A percentile compares a stretch with the other conserved stretches of the same genome.
Evolutionary conservation across 2,797 vertebrate genomes (phyloP).

Genomic region (Cottoperca gobio): DNA sequence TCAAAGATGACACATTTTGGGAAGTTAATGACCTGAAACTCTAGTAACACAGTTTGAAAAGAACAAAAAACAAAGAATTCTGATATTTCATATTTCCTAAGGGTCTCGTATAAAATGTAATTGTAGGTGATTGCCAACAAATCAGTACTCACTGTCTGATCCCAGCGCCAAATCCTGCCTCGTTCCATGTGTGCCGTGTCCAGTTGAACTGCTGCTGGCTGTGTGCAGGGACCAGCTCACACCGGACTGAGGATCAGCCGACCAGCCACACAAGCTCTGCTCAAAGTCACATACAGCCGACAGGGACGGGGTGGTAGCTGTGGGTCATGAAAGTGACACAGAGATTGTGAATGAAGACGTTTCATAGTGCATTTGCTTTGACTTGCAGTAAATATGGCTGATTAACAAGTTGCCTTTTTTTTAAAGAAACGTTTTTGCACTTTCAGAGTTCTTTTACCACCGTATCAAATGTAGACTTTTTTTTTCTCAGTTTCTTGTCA

Average conservation of each 20-base stretch:
- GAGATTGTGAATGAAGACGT: background rate
- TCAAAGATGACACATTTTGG: background rate
- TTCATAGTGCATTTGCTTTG: background rate
- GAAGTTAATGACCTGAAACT: background rate
- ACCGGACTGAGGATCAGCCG: conserved; percentile 89
- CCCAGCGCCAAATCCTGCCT: conserved; percentile 79
- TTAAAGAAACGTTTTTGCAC: no score
- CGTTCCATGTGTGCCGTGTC: conserved; percentile 63
- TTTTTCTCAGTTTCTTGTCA: conserved; percentile 1
- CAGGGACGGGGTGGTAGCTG: conserved; percentile 82
- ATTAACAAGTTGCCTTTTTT: background rate
- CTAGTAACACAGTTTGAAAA: background rate
- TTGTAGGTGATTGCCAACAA: background rate
- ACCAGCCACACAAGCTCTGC: conserved; percentile 92
- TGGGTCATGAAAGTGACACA: conserved; percentile 24
- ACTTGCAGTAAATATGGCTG: background rate
- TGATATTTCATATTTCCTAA: background rate
- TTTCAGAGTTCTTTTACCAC: conserved; percentile 14
- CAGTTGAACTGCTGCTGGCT: conserved; percentile 70
- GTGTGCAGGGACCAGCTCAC: conserved; percentile 90
- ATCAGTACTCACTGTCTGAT: conserved; percentile 78
- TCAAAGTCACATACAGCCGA: conserved; percentile 95
- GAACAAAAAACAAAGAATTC: background rate
- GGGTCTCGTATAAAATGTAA: fast-evolving
- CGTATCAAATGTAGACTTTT: background rate